These are phyloP conservation scores for Mesodorylaimus sp. DNA, from an alignment of 2,888 invertebrate genomes.

Conservation along the genomic window DNA sequence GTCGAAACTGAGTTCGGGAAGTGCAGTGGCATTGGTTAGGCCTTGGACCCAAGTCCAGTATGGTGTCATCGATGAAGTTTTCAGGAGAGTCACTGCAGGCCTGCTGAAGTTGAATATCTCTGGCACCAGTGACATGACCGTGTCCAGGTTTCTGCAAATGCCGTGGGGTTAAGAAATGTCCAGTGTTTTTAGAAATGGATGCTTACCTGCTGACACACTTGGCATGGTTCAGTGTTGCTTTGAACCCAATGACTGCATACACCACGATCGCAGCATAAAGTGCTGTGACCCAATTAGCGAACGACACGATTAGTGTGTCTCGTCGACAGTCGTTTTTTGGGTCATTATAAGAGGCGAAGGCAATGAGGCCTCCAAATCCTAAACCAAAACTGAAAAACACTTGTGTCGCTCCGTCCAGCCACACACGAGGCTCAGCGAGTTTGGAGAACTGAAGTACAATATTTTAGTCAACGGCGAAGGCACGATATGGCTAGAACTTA, in stretches of 20 bases:
- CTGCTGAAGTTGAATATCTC: too few species aligned
- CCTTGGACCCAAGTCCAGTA: too few species aligned
- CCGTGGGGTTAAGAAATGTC: too few species aligned
- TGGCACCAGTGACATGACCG: too few species aligned
- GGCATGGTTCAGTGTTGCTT: conserved; percentile 67
- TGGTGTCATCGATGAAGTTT: too few species aligned
- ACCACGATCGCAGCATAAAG: conserved; percentile 80
- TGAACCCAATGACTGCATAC: conserved; percentile 78
- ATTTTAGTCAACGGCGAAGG: not conserved
- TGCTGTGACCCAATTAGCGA: conserved; percentile 73
- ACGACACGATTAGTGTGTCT: conserved; percentile 67
- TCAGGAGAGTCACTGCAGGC: too few species aligned
- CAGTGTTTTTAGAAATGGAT: too few species aligned
- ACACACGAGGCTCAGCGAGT: conserved; percentile 61
- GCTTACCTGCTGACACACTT: conserved; percentile 40
- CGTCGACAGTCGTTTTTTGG: conserved; percentile 78
- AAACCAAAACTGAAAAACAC: conserved; percentile 82
- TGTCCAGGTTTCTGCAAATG: too few species aligned
- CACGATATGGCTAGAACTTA: conserved; percentile 28
- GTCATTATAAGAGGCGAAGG: conserved; percentile 78
- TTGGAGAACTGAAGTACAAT: not conserved
- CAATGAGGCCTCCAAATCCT: conserved; percentile 76
- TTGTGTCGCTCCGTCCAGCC: conserved; percentile 84
- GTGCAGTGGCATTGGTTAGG: too few species aligned
- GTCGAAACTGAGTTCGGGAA: too few species aligned